Conservation (phyloP, 2,888 invertebrate species). For the Drosophila lutescens region DNA sequence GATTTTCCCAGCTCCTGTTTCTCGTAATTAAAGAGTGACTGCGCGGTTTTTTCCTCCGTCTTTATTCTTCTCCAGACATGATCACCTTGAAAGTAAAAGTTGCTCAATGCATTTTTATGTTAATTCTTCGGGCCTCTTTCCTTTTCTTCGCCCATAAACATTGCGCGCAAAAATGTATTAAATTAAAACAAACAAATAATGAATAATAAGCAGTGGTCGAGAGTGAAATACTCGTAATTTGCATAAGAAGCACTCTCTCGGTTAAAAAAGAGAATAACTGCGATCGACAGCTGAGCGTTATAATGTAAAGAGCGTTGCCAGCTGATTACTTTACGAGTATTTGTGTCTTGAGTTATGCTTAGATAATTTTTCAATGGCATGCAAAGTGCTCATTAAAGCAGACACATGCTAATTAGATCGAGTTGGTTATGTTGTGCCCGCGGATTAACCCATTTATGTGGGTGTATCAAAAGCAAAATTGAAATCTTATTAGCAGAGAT, state of each 20-base stretch:
- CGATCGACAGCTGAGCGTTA: constrained; percentile 28
- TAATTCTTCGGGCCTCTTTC: constrained; percentile 50
- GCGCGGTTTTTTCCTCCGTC: constrained; percentile 46
- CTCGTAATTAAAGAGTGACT: constrained; percentile 59
- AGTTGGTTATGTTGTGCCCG: constrained; percentile 68
- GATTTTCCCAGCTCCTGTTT: constrained; percentile 31
- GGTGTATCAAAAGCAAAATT: background rate
- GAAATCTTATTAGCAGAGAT: too few relatives aligned
- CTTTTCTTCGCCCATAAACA: constrained; percentile 40
- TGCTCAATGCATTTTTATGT: constrained; percentile 74
- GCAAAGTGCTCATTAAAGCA: constrained; percentile 80
- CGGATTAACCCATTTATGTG: constrained; percentile 26
- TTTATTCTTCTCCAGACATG: constrained; percentile 36
- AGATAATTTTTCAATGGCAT: constrained; percentile 81
- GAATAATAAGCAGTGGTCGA: constrained; percentile 72
- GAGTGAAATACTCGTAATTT: constrained; percentile 36
- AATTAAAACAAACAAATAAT: constrained; percentile 80
- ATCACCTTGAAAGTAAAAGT: constrained; percentile 80
- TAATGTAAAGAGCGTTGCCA: constrained; percentile 26
- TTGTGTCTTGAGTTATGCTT: constrained; percentile 54
- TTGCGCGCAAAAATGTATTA: constrained; percentile 72
- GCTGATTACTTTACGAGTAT: constrained; percentile 31
- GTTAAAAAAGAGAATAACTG: constrained; percentile 1
- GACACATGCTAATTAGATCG: constrained; percentile 65
- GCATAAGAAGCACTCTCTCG: constrained; percentile 27